Evolutionary conservation across 1,140 invertebrate genomes (phyloP), one percentile per base, ranked within the genome.

Genomic region (Pseudomyrmex cubaensis): DNA sequence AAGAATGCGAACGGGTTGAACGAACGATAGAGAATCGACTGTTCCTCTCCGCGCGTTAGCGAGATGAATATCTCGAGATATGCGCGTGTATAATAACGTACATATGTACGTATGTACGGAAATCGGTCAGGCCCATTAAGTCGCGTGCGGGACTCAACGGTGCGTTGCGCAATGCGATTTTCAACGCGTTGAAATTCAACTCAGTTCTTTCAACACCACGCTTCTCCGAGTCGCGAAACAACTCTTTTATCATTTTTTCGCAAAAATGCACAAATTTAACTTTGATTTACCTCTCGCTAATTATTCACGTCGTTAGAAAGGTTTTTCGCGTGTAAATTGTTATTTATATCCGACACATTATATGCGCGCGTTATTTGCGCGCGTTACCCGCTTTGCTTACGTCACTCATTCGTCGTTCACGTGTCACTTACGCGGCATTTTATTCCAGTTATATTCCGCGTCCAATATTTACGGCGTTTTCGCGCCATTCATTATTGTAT

Each of bases 11-110:
- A n/a, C 50, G 61, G 59, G 86, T 72, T 86, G 86, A 87, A 86
- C 78, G 86, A 87, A 87, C 86, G 86, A 83, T 83, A 64, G 52
- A 82, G 52, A 83, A 86, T 86, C 84, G 66, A 75, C 57, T 72
- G 74, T 44, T 22, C 48, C 52, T 57, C 44, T 66, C 57, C 44
- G 15, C n/a, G 5, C 46, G 35, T 17, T 1, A 35, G 35, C 17
- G 62, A 57, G 73, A 83, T 83, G 72, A 78, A 59, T 75, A 83
- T 73, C 77, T 52, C 59, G 57, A 17, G 35, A 17, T 17, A 57
- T 35, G 20, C 15, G 52, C 63, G 63, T 63, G 5, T 48, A 22
- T 15, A 57, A 44, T 2, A 35, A 20, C 48, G 59, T 64, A 56
- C 9, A 10, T 22, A 48, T 4, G 52, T 54, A 44, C 25, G 3